A percentile compares a stretch with the other conserved stretches of the same genome.
These are phyloP conservation scores for Caenorhabditis tropicalis DNA, from an alignment of 1,140 invertebrate species.

Conservation along the genomic window DNA sequence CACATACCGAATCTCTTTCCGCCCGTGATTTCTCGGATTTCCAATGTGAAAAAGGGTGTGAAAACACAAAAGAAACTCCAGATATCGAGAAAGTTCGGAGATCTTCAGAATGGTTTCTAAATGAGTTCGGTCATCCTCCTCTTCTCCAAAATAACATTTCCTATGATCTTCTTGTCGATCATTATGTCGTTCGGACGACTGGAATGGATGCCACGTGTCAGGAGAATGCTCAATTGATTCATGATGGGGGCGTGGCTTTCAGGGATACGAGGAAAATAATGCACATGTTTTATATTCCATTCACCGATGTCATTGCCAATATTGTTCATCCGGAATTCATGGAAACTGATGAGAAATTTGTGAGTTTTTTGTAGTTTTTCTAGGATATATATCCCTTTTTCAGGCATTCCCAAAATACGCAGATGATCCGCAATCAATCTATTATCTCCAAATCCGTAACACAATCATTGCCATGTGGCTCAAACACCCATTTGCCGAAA, in stretches of 20 bases:
- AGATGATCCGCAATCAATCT: not conserved
- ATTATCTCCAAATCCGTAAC: conserved; percentile 22
- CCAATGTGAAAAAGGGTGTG: not conserved
- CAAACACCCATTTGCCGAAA: not conserved
- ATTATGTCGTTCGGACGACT: not conserved
- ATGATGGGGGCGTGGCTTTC: not conserved
- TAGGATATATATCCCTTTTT: not conserved
- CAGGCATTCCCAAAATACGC: conserved; percentile 27
- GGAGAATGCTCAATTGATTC: not conserved
- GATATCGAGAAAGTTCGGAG: not conserved
- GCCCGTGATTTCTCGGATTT: not conserved
- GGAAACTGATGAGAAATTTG: conserved; percentile 38
- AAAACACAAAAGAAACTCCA: not conserved
- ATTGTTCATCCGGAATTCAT: conserved; percentile 30
- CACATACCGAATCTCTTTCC: not conserved
- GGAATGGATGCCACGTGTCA: conserved; percentile 28
- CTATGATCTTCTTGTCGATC: conserved; percentile 8
- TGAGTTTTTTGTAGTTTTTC: not conserved
- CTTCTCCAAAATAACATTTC: conserved; percentile 8
- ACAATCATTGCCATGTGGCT: conserved; percentile 32
- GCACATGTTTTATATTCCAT: conserved; percentile 7
- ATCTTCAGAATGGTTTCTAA: not conserved
- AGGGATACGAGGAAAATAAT: conserved; percentile 5
- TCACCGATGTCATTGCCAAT: conserved; percentile 7
- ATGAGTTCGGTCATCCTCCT: conserved; percentile 11